Conservation (phyloP, 2,888 invertebrate genomes). For the Furcula furcula region DNA sequence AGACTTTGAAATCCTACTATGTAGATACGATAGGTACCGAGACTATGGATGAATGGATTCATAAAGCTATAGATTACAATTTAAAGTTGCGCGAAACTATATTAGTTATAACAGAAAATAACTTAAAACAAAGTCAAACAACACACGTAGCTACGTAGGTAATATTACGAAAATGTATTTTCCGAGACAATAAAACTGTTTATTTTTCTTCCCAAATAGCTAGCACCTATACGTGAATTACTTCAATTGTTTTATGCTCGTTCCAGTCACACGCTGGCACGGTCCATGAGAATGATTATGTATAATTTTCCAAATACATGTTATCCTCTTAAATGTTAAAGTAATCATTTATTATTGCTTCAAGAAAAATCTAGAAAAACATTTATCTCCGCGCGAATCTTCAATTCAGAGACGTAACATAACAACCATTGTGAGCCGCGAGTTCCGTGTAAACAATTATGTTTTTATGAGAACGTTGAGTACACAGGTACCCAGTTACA, state of each 20-base stretch:
- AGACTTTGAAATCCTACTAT: too few relatives aligned
- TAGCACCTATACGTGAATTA: conserved; percentile 24
- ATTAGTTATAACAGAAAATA: too few relatives aligned
- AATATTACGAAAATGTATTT: too few relatives aligned
- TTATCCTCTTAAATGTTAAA: conserved; percentile 9
- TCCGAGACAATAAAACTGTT: background rate
- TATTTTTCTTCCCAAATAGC: too few relatives aligned
- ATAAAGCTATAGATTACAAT: too few relatives aligned
- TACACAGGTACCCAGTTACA: conserved; percentile 11
- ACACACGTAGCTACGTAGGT: too few relatives aligned
- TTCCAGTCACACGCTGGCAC: conserved; percentile 37
- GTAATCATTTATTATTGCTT: conserved; percentile 1
- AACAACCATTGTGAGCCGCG: conserved; percentile 3
- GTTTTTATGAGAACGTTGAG: conserved; percentile 24
- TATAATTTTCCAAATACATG: conserved; percentile 22
- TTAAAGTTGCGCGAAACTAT: too few relatives aligned
- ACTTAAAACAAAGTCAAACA: too few relatives aligned
- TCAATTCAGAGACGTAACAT: conserved; percentile 7
- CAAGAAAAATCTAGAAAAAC: conserved; percentile 3
- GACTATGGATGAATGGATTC: too few relatives aligned
- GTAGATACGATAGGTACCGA: too few relatives aligned
- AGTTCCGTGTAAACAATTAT: conserved; percentile 25
- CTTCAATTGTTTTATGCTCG: conserved; percentile 18
- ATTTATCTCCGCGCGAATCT: conserved; percentile 13
- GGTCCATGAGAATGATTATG: conserved; percentile 22